Evolutionary conservation across 2,888 invertebrate species (phyloP).

Genomic region (Thelaira solivaga): DNA sequence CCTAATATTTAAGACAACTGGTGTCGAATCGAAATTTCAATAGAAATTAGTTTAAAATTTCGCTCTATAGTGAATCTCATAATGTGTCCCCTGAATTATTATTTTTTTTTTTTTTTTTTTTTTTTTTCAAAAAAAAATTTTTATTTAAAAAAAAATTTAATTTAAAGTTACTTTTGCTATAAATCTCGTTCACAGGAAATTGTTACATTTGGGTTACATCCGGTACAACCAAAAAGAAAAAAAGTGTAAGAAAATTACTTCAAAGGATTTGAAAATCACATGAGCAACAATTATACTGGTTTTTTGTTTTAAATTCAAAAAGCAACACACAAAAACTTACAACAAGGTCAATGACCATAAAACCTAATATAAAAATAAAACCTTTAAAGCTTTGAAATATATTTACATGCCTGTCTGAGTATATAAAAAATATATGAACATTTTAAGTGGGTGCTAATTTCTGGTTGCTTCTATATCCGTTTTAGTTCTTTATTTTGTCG

Average conservation of each 20-base stretch:
- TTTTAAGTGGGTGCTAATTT: slow-evolving; percentile 57
- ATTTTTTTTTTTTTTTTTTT: background rate
- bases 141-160: background rate
- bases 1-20: too few relatives aligned
- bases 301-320: background rate
- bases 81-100: too few relatives aligned
- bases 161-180: background rate
- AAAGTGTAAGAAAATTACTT: background rate
- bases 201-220: slow-evolving; percentile 25
- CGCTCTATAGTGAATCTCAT: too few relatives aligned
- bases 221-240: background rate
- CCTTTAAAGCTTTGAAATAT: background rate
- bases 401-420: background rate
- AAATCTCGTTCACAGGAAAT: slow-evolving; percentile 19
- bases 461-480: slow-evolving; percentile 45
- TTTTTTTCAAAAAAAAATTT: background rate
- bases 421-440: background rate
- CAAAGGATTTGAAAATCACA: background rate
- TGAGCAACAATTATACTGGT: slow-evolving; percentile 10
- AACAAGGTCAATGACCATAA: slow-evolving; percentile 41
- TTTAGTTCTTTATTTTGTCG: background rate
- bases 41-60: too few relatives aligned
- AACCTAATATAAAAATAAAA: background rate
- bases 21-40: too few relatives aligned
- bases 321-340: too few relatives aligned